Percentiles rank a stretch among this genome's conserved stretches.
Evolutionary conservation across 2,888 invertebrate genomes (phyloP).

Genomic region (Lasius fuliginosus): DNA sequence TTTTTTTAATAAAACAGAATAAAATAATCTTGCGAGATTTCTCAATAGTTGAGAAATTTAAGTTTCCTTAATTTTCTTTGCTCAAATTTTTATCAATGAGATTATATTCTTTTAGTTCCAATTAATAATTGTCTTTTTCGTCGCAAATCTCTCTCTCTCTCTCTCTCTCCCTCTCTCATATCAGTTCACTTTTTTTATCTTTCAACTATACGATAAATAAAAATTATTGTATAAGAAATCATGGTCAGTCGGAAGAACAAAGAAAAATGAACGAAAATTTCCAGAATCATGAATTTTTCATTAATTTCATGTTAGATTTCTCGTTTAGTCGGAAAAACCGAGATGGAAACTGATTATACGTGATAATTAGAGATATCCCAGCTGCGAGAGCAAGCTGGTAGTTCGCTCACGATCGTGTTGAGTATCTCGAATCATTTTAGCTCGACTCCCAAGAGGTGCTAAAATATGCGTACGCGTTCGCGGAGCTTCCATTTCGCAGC

Average conservation of each 20-base stretch:
- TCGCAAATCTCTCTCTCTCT: not conserved
- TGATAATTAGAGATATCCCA: slow-evolving; percentile 47
- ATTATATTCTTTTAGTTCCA: not conserved
- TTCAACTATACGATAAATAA: not conserved
- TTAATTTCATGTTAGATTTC: slow-evolving; percentile 26
- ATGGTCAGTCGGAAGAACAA: not conserved
- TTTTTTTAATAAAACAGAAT: not conserved
- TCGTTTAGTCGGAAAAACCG: slow-evolving; percentile 8
- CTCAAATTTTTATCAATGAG: not conserved
- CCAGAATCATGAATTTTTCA: not conserved
- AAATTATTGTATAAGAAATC: not conserved
- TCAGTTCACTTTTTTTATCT: slow-evolving; percentile 9
- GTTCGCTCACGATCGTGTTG: slow-evolving; percentile 40
- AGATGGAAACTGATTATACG: slow-evolving; percentile 37
- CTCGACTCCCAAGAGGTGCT: slow-evolving; percentile 47
- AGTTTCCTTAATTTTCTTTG: not conserved
- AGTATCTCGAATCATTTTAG: slow-evolving; percentile 59
- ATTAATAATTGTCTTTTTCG: not conserved
- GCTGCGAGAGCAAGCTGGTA: slow-evolving; percentile 41
- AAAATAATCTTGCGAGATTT: not conserved
- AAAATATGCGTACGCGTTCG: slow-evolving; percentile 53
- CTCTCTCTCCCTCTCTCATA: not conserved
- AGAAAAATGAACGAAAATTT: not conserved
- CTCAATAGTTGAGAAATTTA: not conserved
- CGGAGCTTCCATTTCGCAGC: slow-evolving; percentile 31